Base-by-base conservation (phyloP, 2,888 invertebrate genomes). In the Belgica antarctica region DNA sequence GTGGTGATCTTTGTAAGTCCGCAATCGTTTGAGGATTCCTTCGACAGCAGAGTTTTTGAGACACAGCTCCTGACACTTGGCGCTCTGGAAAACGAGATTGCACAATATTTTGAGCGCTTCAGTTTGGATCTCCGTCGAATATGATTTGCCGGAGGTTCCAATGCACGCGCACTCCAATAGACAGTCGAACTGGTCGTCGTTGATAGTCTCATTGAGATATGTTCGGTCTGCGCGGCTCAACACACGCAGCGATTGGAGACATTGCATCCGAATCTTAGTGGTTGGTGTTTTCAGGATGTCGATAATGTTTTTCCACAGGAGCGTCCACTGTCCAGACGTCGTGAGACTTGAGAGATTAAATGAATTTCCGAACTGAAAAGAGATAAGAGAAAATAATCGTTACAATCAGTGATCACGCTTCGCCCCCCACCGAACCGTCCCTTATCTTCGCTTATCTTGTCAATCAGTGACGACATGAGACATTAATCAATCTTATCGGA, bases 71-170 rank as follows among this genome's bases (percentile, higher is more conserved):
- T 88, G 87, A 8, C 87, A 85, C 66, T 82, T 82, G 1, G 77
- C 74, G 76, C 88, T 88, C 77, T 96, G 92, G 77, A 86, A 95
- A 69, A 94, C 84, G 73, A 96, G 82, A 79, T 97, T 97, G 77
- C 92, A 94, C 8, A 96, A 81, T 76, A 94, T 89, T 81, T 96
- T 96, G 69, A 92, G 81, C 0, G 93, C 89, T 80, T 95, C 95
- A 4, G 90, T 82, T 1, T 83, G 84, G 24, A 86, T 81, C 77
- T 85, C 79, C 77, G 85, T 83, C 28, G 81, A 77, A 71, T 81
- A 79, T 70, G 81, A 74, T 41, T 79, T 77, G 22, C 81, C 77
- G 62, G 78, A 76, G 17, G 17, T 4, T 69, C 82, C 81, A 65
- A 90, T 81, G 17, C 87, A 87, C 15, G 90, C 88, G 74, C 85